Evolutionary conservation across 2,888 invertebrate genomes (phyloP).

Genomic region (Nomada ruficornis): DNA sequence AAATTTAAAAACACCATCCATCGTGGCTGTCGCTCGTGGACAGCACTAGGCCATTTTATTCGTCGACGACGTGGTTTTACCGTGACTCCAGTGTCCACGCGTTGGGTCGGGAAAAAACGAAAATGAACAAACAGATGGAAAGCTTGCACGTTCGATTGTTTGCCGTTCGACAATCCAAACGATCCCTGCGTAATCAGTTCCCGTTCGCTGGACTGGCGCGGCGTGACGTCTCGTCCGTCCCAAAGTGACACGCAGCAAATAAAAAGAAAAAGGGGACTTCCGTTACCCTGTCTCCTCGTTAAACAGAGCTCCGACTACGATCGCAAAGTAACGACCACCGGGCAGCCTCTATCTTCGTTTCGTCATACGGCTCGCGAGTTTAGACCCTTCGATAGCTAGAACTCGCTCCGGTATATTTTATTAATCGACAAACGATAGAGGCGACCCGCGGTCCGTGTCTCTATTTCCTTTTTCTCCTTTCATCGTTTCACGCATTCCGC

Average conservation of each 20-base stretch:
- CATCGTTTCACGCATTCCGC: constrained; percentile 13
- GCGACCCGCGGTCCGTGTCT: background rate
- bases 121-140: constrained; percentile 7
- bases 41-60: constrained; percentile 60
- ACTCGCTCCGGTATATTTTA: background rate
- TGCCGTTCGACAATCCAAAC: constrained; percentile 4
- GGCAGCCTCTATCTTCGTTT: constrained; percentile 19
- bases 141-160: constrained; percentile 41
- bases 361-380: constrained; percentile 3
- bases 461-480: background rate
- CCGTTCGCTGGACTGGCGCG: constrained; percentile 1
- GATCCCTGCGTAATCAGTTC: background rate
- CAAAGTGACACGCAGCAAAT: constrained; percentile 3
- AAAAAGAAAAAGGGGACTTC: constrained; percentile 5
- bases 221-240: constrained; percentile 25
- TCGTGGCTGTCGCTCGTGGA: background rate
- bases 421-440: constrained; percentile 7
- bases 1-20: background rate
- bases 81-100: constrained; percentile 2
- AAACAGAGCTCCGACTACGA: constrained; percentile 60
- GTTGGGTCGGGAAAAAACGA: constrained; percentile 1
- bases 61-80: constrained; percentile 39
- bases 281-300: constrained; percentile 70
- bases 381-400: constrained; percentile 18
- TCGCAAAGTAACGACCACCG: constrained; percentile 2